A percentile compares a stretch with the other conserved stretches of the same genome.
Evolutionary conservation across 35 echinoderm and acorn worm genomes (phyloP).

Genomic region (Apostichopus californicus): DNA sequence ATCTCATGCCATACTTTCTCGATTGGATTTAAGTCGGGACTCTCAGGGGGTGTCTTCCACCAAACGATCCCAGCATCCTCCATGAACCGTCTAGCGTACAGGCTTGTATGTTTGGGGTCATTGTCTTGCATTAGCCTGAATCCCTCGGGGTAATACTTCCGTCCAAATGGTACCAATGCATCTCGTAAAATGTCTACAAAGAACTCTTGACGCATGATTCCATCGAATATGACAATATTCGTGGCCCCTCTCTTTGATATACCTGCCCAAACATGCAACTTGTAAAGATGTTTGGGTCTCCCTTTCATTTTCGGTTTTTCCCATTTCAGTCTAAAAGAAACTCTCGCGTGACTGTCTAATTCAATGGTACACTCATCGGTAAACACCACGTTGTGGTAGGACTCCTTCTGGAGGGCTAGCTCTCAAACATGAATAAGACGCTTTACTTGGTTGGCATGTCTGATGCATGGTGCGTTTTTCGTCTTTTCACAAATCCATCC

Average conservation of each 20-base stretch:
- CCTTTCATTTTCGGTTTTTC: not conserved
- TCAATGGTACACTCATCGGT: slow-evolving; percentile 47
- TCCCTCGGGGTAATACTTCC: not conserved
- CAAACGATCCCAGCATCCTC: slow-evolving; percentile 39
- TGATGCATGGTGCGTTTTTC: not conserved
- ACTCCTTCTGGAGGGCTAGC: not conserved
- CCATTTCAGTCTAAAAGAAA: not conserved
- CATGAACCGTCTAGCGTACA: slow-evolving; percentile 35
- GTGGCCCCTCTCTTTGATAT: slow-evolving; percentile 31
- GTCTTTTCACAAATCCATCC: too few relatives aligned
- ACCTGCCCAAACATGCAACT: slow-evolving; percentile 35
- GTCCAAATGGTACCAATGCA: slow-evolving; percentile 5
- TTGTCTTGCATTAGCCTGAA: slow-evolving; percentile 61
- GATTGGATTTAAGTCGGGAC: slow-evolving; percentile 57
- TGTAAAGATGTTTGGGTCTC: not conserved
- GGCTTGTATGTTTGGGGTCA: slow-evolving; percentile 62
- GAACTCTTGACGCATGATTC: slow-evolving; percentile 51
- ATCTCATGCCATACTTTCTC: slow-evolving; percentile 58
- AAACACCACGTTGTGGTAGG: slow-evolving; percentile 39
- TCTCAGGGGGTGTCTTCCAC: slow-evolving; percentile 48
- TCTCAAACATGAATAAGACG: not conserved
- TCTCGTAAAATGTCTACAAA: slow-evolving; percentile 13
- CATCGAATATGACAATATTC: slow-evolving; percentile 34
- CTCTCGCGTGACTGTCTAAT: slow-evolving; percentile 14
- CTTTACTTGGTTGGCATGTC: slow-evolving; percentile 2